These are phyloP conservation scores for Chascanopsetta lugubris DNA, from an alignment of 2,113 vertebrate genomes.

Conservation along the genomic window DNA sequence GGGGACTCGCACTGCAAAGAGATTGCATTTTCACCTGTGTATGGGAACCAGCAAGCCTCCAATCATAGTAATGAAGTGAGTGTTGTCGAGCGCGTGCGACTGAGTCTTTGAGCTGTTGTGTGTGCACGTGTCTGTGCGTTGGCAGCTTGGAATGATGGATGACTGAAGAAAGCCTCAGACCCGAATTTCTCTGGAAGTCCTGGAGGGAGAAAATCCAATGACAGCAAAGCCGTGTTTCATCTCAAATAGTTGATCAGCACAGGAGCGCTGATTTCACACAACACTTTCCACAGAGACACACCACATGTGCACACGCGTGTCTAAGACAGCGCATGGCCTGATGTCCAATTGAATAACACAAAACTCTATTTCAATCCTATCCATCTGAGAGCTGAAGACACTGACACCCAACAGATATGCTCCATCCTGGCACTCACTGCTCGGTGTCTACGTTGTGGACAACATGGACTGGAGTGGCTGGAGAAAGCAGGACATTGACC, in stretches of 20 bases:
- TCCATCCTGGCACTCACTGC: constrained; percentile 3
- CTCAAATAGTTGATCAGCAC: constrained; percentile 51
- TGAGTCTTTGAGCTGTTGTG: constrained; percentile 11
- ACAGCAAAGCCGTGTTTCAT: constrained; percentile 41
- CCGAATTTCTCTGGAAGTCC: constrained; percentile 36
- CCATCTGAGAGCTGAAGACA: constrained; percentile 29
- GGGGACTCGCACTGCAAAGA: constrained; percentile 20
- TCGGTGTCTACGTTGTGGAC: constrained; percentile 12
- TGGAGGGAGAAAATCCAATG: constrained; percentile 31
- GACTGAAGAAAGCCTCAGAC: constrained; percentile 33
- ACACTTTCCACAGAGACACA: constrained; percentile 34
- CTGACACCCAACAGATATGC: constrained; percentile 2
- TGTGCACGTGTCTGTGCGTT: not conserved
- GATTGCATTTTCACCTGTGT: constrained; percentile 32
- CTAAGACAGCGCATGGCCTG: too few relatives aligned
- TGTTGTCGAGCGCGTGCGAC: constrained; percentile 2
- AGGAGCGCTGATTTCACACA: constrained; percentile 40
- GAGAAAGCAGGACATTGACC: constrained; percentile 60
- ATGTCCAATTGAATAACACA: constrained; percentile 32
- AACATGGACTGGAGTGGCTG: constrained; percentile 41
- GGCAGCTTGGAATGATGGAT: constrained; percentile 48
- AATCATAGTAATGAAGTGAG: constrained; percentile 37
- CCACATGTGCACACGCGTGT: not conserved
- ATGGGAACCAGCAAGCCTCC: constrained; percentile 47
- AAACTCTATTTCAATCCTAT: constrained; percentile 30